phyloP scores from a whole-genome alignment of 2,113 vertebrate species.

The Lycocorax pyrrhopterus region DNA sequence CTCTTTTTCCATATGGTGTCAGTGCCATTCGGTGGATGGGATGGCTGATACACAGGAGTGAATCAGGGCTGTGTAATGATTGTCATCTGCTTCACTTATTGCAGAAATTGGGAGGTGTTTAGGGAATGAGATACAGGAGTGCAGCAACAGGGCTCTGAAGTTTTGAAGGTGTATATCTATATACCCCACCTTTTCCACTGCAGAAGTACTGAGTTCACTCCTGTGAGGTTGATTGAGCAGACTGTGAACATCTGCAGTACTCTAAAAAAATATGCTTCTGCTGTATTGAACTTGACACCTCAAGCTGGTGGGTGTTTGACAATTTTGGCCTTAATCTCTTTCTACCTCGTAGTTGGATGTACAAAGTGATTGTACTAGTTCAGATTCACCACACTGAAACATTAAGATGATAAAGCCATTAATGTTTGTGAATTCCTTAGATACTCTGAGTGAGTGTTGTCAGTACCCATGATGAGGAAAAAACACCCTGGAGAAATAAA shows the following conservation, averaged over 20 bases:
- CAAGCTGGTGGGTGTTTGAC: neutral
- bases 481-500: neutral
- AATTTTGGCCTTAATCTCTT: neutral
- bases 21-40: neutral
- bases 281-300: neutral
- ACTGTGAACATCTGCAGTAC: neutral
- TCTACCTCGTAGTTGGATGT: neutral
- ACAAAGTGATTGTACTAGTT: neutral
- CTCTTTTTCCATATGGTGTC: neutral
- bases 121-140: neutral
- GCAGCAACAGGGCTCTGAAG: neutral
- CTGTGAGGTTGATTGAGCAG: neutral
- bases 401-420: neutral
- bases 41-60: neutral
- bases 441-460: neutral
- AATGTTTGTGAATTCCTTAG: neutral
- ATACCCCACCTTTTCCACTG: neutral
- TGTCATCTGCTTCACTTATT: neutral
- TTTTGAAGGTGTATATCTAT: neutral
- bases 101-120: neutral
- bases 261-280: neutral
- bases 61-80: neutral
- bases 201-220: neutral
- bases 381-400: neutral
- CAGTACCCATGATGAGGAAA: neutral